Evolutionary conservation across 2,113 vertebrate genomes (phyloP), one percentile per base, ranked within the genome.

Genomic region (Campylomormyrus numenius): DNA sequence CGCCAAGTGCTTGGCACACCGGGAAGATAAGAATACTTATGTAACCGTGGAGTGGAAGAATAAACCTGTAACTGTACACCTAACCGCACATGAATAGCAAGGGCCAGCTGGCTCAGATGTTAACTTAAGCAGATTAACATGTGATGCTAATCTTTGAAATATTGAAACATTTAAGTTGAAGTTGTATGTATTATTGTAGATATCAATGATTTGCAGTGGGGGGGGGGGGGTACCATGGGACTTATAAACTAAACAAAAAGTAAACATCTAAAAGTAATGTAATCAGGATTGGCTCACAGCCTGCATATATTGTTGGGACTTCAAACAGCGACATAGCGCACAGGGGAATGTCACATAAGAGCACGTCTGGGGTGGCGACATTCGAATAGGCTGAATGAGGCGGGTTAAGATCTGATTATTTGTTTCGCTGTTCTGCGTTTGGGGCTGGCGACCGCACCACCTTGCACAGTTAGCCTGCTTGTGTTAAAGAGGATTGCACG

Each of bases 401-500:
- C 74, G 19, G 74, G 31, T 80, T 42, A 80, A 80, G 74, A 80
- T 42, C 74, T 19, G 74, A 19, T 80, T 80, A 70, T 70, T 45
- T 83, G 88, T 27, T 91, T 89, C 89, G 58, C 70, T 66, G 70
- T 74, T 66, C 39, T 87, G 90, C 15, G 5, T 35, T 42, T 42
- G 74, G 35, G 74, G 35, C 84, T 50, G 90, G 92, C 83, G 92
- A 93, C 88, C 52, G 89, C 92, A 92, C 91, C 91, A 92, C 90
- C 91, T 91, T 85, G 91, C 90, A 92, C 91, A 89, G 92, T 90
- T 90, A 89, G 90, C 91, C 90, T 87, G 88, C 87, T 83, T 90
- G 77, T 35, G 91, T 87, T 85, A 93, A 91, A 93, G 93, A 92
- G 89, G 91, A 91, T 93, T 93, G 90, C 89, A 50, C 42, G 11